Evolutionary conservation across 2,888 invertebrate genomes (phyloP).

Genomic region (Entomobrya multifasciata): DNA sequence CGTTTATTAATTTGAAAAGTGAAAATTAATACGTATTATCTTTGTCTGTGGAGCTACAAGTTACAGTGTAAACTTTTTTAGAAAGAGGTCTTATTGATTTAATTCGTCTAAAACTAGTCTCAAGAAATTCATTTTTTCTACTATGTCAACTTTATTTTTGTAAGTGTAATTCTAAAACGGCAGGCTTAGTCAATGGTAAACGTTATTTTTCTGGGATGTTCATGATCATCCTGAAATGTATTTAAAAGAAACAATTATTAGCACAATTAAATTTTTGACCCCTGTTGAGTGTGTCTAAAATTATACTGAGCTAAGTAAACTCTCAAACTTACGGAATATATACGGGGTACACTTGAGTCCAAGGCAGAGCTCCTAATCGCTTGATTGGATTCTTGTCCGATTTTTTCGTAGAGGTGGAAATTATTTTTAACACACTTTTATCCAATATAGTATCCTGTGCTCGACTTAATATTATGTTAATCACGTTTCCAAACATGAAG

Average conservation of each 20-base stretch:
- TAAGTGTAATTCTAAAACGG: too few species aligned
- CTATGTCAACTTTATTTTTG: too few species aligned
- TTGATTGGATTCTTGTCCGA: not conserved
- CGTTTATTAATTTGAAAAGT: not conserved
- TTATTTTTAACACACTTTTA: not conserved
- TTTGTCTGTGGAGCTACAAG: too few species aligned
- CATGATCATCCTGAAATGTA: not conserved
- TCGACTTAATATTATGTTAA: not conserved
- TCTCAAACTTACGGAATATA: not conserved
- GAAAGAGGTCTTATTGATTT: not conserved
- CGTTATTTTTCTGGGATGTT: not conserved
- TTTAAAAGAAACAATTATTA: not conserved
- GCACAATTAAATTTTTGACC: not conserved
- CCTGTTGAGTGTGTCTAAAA: not conserved
- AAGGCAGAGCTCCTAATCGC: not conserved
- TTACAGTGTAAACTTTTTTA: too few species aligned
- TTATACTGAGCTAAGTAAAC: not conserved
- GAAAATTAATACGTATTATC: not conserved
- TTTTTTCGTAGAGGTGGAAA: not conserved
- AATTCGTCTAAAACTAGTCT: too few species aligned
- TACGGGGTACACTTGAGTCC: not conserved
- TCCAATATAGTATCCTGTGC: not conserved
- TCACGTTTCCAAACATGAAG: constrained; percentile 39
- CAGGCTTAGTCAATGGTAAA: too few species aligned
- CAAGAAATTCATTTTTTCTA: too few species aligned